phyloP scores from a whole-genome alignment of 1,140 invertebrate genomes.

The Cephus cinctus region DNA sequence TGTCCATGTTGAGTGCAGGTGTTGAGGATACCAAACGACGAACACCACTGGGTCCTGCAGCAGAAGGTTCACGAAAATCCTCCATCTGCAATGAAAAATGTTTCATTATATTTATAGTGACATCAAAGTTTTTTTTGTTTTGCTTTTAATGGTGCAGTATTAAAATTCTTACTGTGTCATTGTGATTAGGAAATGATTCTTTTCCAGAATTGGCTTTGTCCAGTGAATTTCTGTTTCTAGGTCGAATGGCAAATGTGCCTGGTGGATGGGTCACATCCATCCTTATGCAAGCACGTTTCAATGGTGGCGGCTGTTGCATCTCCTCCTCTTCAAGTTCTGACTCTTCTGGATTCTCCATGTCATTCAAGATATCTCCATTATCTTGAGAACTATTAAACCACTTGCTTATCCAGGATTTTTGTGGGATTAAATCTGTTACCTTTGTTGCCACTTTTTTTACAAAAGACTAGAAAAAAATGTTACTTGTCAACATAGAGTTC shows the following conservation, averaged over 20 bases:
- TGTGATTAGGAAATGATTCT: slow-evolving; percentile 25
- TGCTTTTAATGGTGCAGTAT: background rate
- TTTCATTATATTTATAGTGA: no score
- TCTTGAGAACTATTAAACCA: slow-evolving; percentile 49
- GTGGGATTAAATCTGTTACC: slow-evolving; percentile 50
- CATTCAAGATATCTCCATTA: slow-evolving; percentile 25
- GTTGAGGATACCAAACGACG: slow-evolving; percentile 45
- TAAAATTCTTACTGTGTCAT: slow-evolving; percentile 22
- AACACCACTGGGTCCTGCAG: slow-evolving; percentile 38
- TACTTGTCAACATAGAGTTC: no score
- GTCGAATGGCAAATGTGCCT: slow-evolving; percentile 46
- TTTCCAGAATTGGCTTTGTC: slow-evolving; percentile 26
- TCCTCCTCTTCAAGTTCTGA: slow-evolving; percentile 32
- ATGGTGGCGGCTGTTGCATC: slow-evolving; percentile 34
- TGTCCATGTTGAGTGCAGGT: slow-evolving; percentile 33
- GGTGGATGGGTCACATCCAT: slow-evolving; percentile 51
- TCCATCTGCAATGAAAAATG: slow-evolving; percentile 29
- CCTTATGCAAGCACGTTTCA: slow-evolving; percentile 47
- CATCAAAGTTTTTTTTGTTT: no score
- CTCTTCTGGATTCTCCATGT: slow-evolving; percentile 30
- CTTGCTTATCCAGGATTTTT: slow-evolving; percentile 50
- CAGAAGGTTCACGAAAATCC: slow-evolving; percentile 39
- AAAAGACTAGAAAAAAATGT: slow-evolving; percentile 46
- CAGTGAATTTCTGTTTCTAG: slow-evolving; percentile 26
- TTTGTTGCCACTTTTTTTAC: slow-evolving; percentile 53